Conservation (phyloP, 2,888 invertebrate species). For the Eupelmus urozonus region DNA sequence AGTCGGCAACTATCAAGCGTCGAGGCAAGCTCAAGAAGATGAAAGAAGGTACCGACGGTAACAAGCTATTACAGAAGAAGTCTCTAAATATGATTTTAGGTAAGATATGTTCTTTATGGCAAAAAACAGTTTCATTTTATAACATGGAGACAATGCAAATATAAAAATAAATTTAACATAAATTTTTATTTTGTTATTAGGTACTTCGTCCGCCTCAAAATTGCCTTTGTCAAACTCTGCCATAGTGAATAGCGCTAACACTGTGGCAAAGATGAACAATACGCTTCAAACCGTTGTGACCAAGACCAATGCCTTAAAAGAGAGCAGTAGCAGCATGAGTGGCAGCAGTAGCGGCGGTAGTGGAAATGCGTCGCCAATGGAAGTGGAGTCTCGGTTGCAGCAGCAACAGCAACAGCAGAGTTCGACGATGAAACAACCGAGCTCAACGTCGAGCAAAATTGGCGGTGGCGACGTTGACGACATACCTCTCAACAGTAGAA, state of each 20-base stretch:
- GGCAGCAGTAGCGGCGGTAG: conserved; percentile 43
- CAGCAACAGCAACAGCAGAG: conserved; percentile 18
- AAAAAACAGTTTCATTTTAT: background rate
- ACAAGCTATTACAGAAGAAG: conserved; percentile 74
- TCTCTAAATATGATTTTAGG: conserved; percentile 72
- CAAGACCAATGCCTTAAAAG: conserved; percentile 75
- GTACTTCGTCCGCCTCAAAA: conserved; percentile 71
- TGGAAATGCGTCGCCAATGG: conserved; percentile 41
- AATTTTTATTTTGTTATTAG: conserved; percentile 24
- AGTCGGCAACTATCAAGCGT: conserved; percentile 72
- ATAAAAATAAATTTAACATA: background rate
- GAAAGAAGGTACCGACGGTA: conserved; percentile 76
- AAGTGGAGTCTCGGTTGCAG: conserved; percentile 30
- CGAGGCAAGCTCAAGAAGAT: conserved; percentile 79
- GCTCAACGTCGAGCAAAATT: conserved; percentile 69
- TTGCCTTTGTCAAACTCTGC: conserved; percentile 72
- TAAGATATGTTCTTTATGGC: too few relatives aligned
- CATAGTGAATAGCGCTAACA: conserved; percentile 71
- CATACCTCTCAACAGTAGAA: conserved; percentile 75
- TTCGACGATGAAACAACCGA: conserved; percentile 28
- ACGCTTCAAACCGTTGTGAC: conserved; percentile 70
- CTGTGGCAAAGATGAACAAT: conserved; percentile 72
- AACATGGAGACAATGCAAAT: background rate
- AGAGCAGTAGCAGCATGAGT: conserved; percentile 56
- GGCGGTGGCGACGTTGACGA: conserved; percentile 74